Conservation (phyloP, 2,888 invertebrate genomes). For the Hirtodrosophila confusa region DNA sequence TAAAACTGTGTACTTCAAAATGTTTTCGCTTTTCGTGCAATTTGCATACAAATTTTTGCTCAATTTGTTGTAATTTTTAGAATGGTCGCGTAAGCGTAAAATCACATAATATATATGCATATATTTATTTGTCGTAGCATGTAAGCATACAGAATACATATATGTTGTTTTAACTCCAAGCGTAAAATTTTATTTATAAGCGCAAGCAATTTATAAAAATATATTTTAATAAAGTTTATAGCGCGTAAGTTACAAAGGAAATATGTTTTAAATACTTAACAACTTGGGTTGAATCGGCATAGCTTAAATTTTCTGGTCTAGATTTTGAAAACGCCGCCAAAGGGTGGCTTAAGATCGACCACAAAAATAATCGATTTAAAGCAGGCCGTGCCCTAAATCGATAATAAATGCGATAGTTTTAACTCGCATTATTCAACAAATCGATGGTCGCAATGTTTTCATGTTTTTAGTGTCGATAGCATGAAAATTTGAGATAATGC, state of each 20-base stretch:
- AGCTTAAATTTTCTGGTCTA: neutral
- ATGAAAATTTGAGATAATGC: too few relatives aligned
- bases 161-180: constrained; percentile 68
- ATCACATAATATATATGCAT: constrained; percentile 30
- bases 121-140: constrained; percentile 70
- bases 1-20: constrained; percentile 56
- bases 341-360: too few relatives aligned
- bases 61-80: constrained; percentile 66
- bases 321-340: neutral
- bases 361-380: too few relatives aligned
- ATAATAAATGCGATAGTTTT: too few relatives aligned
- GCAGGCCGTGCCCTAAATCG: too few relatives aligned
- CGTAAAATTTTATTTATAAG: constrained; percentile 68
- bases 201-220: constrained; percentile 72
- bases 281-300: neutral
- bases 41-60: constrained; percentile 62
- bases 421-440: too few relatives aligned
- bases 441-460: too few relatives aligned
- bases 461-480: too few relatives aligned
- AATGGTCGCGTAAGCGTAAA: constrained; percentile 22
- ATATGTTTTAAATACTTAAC: neutral
- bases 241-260: constrained; percentile 47
- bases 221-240: constrained; percentile 78
- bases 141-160: constrained; percentile 38
- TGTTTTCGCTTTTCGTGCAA: constrained; percentile 66